A percentile compares a stretch with the other conserved stretches of the same genome.
These are phyloP conservation scores for Oryzias woworae DNA, from an alignment of 2,113 vertebrate species.

Conservation along the genomic window DNA sequence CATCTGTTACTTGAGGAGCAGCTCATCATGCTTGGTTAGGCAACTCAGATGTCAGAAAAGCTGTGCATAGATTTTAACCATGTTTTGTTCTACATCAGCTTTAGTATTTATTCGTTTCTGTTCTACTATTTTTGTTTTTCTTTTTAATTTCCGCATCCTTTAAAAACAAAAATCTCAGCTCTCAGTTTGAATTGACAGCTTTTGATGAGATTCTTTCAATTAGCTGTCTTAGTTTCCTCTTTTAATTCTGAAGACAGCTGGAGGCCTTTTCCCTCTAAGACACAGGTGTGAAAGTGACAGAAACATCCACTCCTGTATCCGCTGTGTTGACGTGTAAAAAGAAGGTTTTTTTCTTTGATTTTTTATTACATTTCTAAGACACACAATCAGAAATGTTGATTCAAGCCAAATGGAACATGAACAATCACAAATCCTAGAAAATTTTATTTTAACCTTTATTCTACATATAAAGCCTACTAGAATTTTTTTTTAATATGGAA, in stretches of 20 bases:
- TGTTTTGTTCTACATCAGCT: background rate
- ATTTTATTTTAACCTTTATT: too few relatives aligned
- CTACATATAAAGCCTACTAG: too few relatives aligned
- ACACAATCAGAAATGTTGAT: too few relatives aligned
- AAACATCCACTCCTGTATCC: constrained; percentile 21
- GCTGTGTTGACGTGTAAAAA: constrained; percentile 5
- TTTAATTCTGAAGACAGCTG: constrained; percentile 31
- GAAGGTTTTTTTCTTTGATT: too few relatives aligned
- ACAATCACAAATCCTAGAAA: too few relatives aligned
- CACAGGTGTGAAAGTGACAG: constrained; percentile 23
- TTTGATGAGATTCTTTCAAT: constrained; percentile 18
- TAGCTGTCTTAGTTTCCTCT: constrained; percentile 30
- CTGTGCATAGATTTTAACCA: constrained; percentile 12
- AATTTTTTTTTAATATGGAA: too few relatives aligned
- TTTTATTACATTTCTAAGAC: too few relatives aligned
- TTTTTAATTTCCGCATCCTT: background rate
- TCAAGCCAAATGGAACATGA: too few relatives aligned
- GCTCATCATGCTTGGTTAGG: constrained; percentile 20
- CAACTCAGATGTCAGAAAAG: constrained; percentile 20
- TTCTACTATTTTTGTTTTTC: background rate
- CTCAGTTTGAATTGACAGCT: constrained; percentile 2
- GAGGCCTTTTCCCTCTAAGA: constrained; percentile 22
- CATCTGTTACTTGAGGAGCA: constrained; percentile 33
- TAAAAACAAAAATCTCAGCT: background rate
- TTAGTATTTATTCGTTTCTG: background rate